These are phyloP conservation scores for Napeogenes inachia DNA, from an alignment of 2,888 invertebrate species.

Conservation along the genomic window DNA sequence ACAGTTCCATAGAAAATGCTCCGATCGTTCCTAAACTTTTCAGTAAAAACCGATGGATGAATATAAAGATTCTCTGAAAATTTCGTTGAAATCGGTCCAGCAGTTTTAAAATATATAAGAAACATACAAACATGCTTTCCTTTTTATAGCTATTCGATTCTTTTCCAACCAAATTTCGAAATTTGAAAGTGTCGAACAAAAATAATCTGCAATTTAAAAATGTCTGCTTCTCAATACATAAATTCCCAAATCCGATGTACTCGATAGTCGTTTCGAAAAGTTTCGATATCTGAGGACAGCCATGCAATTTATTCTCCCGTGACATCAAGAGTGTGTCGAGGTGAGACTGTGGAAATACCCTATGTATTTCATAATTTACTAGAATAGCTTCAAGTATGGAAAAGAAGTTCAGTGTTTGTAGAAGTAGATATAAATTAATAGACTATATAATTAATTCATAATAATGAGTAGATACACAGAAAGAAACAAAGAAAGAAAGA, in stretches of 20 bases:
- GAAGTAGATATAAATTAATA: no score
- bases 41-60: no score
- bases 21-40: no score
- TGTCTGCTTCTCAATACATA: slow-evolving; percentile 4
- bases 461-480: no score
- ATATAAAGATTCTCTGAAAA: no score
- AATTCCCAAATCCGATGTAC: slow-evolving; percentile 13
- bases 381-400: neutral
- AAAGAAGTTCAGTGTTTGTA: neutral
- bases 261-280: slow-evolving; percentile 21
- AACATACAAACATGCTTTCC: no score
- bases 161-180: neutral
- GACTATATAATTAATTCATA: no score
- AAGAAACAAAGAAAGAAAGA: no score
- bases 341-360: neutral
- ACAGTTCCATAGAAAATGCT: no score
- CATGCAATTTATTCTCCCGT: slow-evolving; percentile 20
- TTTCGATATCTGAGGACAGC: slow-evolving; percentile 14
- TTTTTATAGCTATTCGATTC: neutral
- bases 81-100: no score
- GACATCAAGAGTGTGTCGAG: slow-evolving; percentile 9
- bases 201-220: neutral
- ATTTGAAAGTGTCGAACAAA: neutral
- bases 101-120: no score
- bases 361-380: neutral